phyloP scores from a whole-genome alignment of 2,888 invertebrate species.

The Junonia oenone region DNA sequence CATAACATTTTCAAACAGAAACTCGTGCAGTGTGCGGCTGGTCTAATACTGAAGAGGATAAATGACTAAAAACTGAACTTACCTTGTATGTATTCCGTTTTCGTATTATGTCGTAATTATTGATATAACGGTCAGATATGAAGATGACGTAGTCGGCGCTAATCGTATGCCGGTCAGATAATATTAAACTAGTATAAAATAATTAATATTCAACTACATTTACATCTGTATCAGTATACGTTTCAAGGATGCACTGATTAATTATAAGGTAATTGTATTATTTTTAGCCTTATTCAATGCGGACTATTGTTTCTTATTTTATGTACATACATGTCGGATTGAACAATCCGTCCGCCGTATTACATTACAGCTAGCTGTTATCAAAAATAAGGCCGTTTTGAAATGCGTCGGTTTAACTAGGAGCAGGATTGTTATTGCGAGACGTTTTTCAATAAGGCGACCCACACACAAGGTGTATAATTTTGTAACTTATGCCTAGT shows the following conservation, averaged over 20 bases:
- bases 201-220: neutral
- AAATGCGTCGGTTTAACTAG: too few relatives aligned
- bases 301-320: too few relatives aligned
- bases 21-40: too few relatives aligned
- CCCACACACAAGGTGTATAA: too few relatives aligned
- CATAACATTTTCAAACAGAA: too few relatives aligned
- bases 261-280: neutral
- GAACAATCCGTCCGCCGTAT: too few relatives aligned
- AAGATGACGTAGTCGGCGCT: slow-evolving; percentile 4
- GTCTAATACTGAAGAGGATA: neutral
- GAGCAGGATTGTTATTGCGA: too few relatives aligned
- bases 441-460: too few relatives aligned
- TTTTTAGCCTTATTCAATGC: neutral
- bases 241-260: neutral
- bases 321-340: too few relatives aligned
- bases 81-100: slow-evolving; percentile 4
- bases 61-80: neutral
- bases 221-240: neutral
- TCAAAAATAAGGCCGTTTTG: too few relatives aligned
- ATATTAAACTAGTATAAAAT: neutral
- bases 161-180: slow-evolving; percentile 12
- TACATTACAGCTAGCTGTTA: too few relatives aligned
- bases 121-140: slow-evolving; percentile 5
- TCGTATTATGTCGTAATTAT: slow-evolving; percentile 12
- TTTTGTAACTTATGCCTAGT: too few relatives aligned